Evolutionary conservation across 2,797 vertebrate genomes (phyloP), one percentile per base, ranked within the genome.

Genomic region (Sebastolobus alascanus): DNA sequence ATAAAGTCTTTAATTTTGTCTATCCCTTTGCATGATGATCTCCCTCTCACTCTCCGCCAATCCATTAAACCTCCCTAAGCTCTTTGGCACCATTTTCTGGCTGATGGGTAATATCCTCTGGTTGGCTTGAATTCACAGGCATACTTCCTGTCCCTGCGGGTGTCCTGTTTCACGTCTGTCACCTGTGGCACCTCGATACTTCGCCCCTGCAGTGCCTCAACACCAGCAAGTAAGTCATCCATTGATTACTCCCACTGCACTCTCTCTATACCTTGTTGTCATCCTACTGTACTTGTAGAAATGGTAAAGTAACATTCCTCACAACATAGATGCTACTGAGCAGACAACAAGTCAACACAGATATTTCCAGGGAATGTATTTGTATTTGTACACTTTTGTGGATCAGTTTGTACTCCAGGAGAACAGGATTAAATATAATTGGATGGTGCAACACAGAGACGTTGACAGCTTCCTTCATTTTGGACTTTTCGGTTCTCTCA

Each of bases 91-190:
- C 5, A 11, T 56, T 67, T 72, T 59, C 58, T 73, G 58, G 52
- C 58, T 58, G 58, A 83, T 33, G 18, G 61, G 25, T 76, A 82
- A 69, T 75, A 64, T 74, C 71, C 33, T 14, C 10, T 20, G 72
- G 75, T 73, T 69, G 71, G 59, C 33, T 61, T 63, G 37, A 71
- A 67, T 77, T 77, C 16, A 50, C 59, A 68, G 52, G 50, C 50
- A 82, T 29, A 85, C 77, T 70, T 83, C 35, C 64, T 66, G 64
- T 56, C 60, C 6, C 54, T 14, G 37, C 1, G 20, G 58, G 68
- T 43, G 50, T 63, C 31, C 40, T 10, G 25, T 58, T 22, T 31
- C 59, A 70, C 27, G 9, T 43, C 35, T 77, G 46, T 37, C 37
- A 54, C 22, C 60, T 18, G 0, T 29, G 29, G 35, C 11, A 43